A percentile compares a stretch with the other conserved stretches of the same genome.
These are phyloP conservation scores for Dendrocincla fuliginosa DNA, from an alignment of 2,797 vertebrate genomes.

Conservation along the genomic window DNA sequence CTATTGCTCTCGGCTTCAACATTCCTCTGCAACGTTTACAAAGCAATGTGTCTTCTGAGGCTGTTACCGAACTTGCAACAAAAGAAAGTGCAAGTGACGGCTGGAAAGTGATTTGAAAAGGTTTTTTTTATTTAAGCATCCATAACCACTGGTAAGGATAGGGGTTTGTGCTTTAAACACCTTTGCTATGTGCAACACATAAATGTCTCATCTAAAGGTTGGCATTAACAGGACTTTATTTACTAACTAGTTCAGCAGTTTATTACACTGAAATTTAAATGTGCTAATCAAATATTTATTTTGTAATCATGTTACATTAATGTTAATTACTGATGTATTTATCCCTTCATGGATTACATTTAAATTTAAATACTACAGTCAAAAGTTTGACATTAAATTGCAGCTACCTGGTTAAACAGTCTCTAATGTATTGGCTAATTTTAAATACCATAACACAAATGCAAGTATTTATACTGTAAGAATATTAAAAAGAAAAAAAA, in stretches of 20 bases:
- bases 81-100: background rate
- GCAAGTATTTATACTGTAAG: background rate
- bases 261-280: conserved; percentile 70
- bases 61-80: background rate
- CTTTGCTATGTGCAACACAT: background rate
- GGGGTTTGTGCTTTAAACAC: background rate
- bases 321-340: conserved; percentile 71
- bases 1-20: background rate
- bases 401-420: conserved; percentile 31
- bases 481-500: background rate
- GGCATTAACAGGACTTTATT: conserved; percentile 35
- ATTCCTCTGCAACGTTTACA: background rate
- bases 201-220: conserved; percentile 26
- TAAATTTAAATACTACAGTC: conserved; percentile 63
- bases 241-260: conserved; percentile 67
- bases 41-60: background rate
- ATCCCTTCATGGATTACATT: conserved; percentile 63
- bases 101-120: background rate
- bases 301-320: conserved; percentile 71
- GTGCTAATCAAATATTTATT: conserved; percentile 75
- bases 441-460: background rate
- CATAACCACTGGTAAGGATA: background rate
- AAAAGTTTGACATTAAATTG: conserved; percentile 59
- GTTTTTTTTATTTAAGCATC: background rate
- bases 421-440: background rate